Evolutionary conservation across 2,888 invertebrate genomes (phyloP).

Genomic region (Plusia festucae): DNA sequence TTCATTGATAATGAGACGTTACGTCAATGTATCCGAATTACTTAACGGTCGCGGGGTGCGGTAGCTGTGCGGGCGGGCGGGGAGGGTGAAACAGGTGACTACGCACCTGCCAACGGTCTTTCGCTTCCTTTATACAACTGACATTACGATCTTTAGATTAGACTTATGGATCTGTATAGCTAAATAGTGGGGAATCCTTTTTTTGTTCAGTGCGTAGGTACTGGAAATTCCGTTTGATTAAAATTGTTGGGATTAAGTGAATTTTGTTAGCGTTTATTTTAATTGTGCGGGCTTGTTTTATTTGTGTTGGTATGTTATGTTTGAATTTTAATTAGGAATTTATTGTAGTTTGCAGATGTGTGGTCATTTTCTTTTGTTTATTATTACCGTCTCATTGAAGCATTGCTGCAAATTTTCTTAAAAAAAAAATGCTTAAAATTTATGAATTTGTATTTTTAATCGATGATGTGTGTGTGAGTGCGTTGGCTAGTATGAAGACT

Average conservation of each 20-base stretch:
- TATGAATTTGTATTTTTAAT: no score
- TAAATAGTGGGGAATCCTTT: slow-evolving; percentile 50
- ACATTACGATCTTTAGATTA: slow-evolving; percentile 84
- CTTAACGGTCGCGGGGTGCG: slow-evolving; percentile 77
- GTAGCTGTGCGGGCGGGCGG: slow-evolving; percentile 53
- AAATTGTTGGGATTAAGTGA: slow-evolving; percentile 8
- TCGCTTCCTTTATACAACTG: slow-evolving; percentile 79
- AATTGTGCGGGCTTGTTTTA: slow-evolving; percentile 20
- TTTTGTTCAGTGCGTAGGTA: slow-evolving; percentile 18
- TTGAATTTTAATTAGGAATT: slow-evolving; percentile 4
- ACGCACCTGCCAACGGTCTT: slow-evolving; percentile 85
- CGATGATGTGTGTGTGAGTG: no score
- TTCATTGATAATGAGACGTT: slow-evolving; percentile 63
- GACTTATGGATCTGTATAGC: slow-evolving; percentile 65
- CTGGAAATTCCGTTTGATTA: slow-evolving; percentile 29
- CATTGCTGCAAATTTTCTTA: no score
- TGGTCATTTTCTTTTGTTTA: no score
- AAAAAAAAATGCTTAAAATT: no score
- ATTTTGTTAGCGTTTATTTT: slow-evolving; percentile 8
- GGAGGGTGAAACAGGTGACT: slow-evolving; percentile 80
- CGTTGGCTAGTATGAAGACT: no score
- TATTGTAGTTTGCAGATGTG: slow-evolving; percentile 1
- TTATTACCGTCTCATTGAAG: no score
- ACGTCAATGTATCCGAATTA: slow-evolving; percentile 74
- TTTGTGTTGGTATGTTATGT: not conserved